Conservation (phyloP, 2,888 invertebrate species). For the Cybosia mesomella region DNA sequence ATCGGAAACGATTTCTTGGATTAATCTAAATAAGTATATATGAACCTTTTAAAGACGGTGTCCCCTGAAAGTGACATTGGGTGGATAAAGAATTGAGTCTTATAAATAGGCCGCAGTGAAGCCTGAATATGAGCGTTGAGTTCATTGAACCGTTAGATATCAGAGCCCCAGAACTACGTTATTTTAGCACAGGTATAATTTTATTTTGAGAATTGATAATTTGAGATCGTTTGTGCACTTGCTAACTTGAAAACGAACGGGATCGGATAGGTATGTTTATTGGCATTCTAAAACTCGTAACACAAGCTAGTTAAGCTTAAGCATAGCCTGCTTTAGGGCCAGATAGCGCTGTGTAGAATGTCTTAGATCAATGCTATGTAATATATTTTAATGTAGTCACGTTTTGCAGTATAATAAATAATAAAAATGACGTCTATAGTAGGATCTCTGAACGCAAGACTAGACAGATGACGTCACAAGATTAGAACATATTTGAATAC, state of each 20-base stretch:
- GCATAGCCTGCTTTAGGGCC: too few relatives aligned
- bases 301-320: too few relatives aligned
- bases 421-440: not conserved
- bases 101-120: constrained; percentile 17
- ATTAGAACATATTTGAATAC: not conserved
- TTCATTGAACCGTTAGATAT: not conserved
- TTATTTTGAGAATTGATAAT: not conserved
- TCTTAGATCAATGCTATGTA: not conserved
- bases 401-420: not conserved
- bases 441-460: not conserved
- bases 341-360: too few relatives aligned
- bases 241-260: too few relatives aligned
- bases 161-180: not conserved
- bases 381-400: not conserved
- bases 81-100: constrained; percentile 13
- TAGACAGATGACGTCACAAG: not conserved
- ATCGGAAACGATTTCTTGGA: constrained; percentile 29
- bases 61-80: constrained; percentile 10
- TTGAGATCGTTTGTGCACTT: not conserved
- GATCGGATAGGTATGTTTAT: too few relatives aligned
- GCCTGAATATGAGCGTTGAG: not conserved
- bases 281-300: too few relatives aligned
- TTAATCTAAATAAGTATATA: constrained; percentile 43
- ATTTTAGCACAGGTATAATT: not conserved
- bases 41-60: constrained; percentile 20